These are phyloP conservation scores for Theretra japonica DNA, from an alignment of 2,888 invertebrate genomes.

Conservation along the genomic window DNA sequence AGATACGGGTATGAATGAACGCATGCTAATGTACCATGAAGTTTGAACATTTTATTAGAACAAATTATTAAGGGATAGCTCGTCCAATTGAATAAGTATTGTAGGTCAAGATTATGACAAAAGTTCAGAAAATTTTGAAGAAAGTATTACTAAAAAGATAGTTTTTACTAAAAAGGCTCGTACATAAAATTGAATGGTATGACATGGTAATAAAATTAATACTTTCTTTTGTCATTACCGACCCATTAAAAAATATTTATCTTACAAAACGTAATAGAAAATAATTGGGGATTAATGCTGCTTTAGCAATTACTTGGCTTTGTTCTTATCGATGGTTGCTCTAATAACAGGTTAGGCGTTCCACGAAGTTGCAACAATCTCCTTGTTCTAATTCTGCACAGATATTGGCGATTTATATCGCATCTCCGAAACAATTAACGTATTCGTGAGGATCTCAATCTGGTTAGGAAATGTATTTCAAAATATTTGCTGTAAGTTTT, in stretches of 20 bases:
- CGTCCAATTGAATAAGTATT: not conserved
- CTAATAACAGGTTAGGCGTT: constrained; percentile 59
- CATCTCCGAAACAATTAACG: constrained; percentile 48
- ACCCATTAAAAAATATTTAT: no score
- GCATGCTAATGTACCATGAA: no score
- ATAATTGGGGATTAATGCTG: constrained; percentile 44
- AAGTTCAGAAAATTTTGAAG: not conserved
- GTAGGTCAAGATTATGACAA: not conserved
- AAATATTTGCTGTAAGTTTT: not conserved
- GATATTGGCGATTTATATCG: constrained; percentile 60
- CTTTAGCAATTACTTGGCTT: constrained; percentile 42
- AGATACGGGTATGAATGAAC: no score
- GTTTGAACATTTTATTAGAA: no score
- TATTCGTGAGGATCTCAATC: not conserved
- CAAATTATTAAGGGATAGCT: no score
- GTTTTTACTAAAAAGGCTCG: no score
- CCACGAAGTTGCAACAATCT: constrained; percentile 51
- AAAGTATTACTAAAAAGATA: no score
- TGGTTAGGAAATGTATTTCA: constrained; percentile 1
- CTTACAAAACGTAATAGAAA: not conserved
- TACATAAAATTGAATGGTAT: no score
- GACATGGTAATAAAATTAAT: no score
- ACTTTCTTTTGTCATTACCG: no score
- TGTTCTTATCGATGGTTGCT: constrained; percentile 64
- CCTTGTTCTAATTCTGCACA: constrained; percentile 63